Evolutionary conservation across 35 echinoderm and acorn worm species (phyloP), one percentile per base, ranked within the genome.

Genomic region (Apostichopus californicus): DNA sequence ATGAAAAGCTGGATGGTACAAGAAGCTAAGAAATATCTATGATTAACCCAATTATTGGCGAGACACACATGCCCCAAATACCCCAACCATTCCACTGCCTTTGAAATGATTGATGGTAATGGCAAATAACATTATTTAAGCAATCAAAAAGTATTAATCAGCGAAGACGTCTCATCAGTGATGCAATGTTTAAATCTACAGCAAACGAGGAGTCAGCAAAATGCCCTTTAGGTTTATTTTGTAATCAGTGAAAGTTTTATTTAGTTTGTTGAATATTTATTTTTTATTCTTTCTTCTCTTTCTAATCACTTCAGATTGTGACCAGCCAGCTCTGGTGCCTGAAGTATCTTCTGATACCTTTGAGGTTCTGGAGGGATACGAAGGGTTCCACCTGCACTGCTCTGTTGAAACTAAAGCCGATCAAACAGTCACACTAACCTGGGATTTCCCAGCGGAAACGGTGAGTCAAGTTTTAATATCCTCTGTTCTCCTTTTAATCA

Each of bases 401-500:
- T 83, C 91, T 71, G 95, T 96, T 7, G 77, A 90, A 53, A 87
- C 87, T 66, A 75, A 75, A 78, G 57, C 77, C 21, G 84, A 80
- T 28, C 86, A 90, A 25, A 70, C 80, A 28, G 90, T 93, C 52
- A 87, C 81, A 20, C 75, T 96, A 56, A 79, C 93, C 55, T 96
- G 95, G 95, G 95, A 94, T 90, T 94, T 94, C 17, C 95, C 95
- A 77, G 95, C 91, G 66, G 90, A 92, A 81, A 71, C 60, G 60
- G 95, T 96, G 92, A 96, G 93, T 56, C 80, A 55, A 24, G 46
- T 57, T 82, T 12, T n/a, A 53, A 82, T 82, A 53, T 57, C 9
- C 25, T 53, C 14, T 5, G 9, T 52, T 57, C 25, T 82, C 34
- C 46, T 57, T 53, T 15, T 57, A 82, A 82, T 82, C 80, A n/a